Base-by-base conservation (phyloP, 2,113 vertebrate genomes). In the Calypte anna region DNA sequence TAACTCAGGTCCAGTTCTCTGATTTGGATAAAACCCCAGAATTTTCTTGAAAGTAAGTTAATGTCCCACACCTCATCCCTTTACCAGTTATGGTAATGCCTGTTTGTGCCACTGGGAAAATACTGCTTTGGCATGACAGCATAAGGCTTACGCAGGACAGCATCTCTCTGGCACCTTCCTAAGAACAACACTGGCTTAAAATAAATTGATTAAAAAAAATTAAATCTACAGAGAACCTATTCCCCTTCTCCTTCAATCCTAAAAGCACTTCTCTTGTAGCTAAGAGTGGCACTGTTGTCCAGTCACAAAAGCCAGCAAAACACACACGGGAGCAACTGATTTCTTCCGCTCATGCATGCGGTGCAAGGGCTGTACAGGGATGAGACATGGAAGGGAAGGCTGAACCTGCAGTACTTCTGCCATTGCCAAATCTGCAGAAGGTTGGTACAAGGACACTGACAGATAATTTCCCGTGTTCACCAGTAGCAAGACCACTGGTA, bases 121-220 rank as follows among this genome's bases (percentile, higher is more conserved):
- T 90, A 91, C 53, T 93, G 76, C 93, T 94, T 91, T 93, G 90
- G 93, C 82, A 88, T 83, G 50, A 75, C 90, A 91, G 93, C 62
- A 2, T 93, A 95, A 96, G 86, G 86, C 92, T 83, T 86, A 64
- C 76, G 84, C 66, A 68, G 69, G 70, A 76, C 75, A 82, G 75
- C 46, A 85, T 77, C 74, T 70, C 51, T 54, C 77, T 78, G 61
- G 40, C 55, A 93, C 12, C 50, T 31, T 77, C 53, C 81, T 74
- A 91, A 76, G 30, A 88, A 72, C 22, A 85, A 73, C 22, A 46
- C 15, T 76, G 61, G 30, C 73, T 93, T 90, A 81, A 95, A 96
- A 57, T 13, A 78, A 74, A 85, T 23, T 48, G 59, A 51, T 38
- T 15, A 10, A n/a, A 44, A 64, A 24, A 48, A 43, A 59, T 43